Evolutionary conservation across 2,797 vertebrate species (phyloP), one percentile per base, ranked within the genome.

Genomic region (Poeciliopsis gracilis): DNA sequence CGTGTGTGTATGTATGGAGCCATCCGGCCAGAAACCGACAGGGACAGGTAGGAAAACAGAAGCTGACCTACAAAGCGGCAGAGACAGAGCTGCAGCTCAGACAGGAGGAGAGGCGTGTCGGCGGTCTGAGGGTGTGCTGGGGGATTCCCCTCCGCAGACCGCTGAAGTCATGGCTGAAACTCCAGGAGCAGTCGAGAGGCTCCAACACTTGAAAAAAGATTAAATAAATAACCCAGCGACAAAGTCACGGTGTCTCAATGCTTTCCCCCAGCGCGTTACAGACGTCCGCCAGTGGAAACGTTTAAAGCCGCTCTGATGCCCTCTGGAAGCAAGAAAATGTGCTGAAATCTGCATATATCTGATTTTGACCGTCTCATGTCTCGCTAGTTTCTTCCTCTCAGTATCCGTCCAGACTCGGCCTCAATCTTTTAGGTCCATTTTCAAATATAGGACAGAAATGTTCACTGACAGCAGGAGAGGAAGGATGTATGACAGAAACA

Each of bases 61-160:
- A 28, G 77, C 90, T 93, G 95, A 92, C 95, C 94, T 91, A 95
- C 93, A 95, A 95, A 94, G 80, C 72, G 89, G 90, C 87, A 87
- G 79, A 90, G 91, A 93, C 83, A 43, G 89, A 91, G 91, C 90
- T 84, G 92, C 18, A 78, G 82, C 83, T 57, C 43, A 76, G 85
- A 49, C 57, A 41, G 81, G 76, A 81, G 85, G 81, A 80, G 81
- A 82, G 86, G 82, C 82, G 85, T 63, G 33, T 82, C 82, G 77
- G 66, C 73, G 12, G 74, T 82, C 75, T 18, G 75, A 72, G 83
- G 12, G 72, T 6, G 76, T 61, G 83, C 63, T 46, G 5, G 85
- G 87, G 91, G 83, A 89, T 88, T 71, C 89, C 92, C 90, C 75
- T 72, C 69, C 79, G 76, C 80, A 73, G 74, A 82, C 51, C 53